Base-by-base conservation (phyloP, 2,797 vertebrate species). In the Tokudaia tokunoshimensis region DNA sequence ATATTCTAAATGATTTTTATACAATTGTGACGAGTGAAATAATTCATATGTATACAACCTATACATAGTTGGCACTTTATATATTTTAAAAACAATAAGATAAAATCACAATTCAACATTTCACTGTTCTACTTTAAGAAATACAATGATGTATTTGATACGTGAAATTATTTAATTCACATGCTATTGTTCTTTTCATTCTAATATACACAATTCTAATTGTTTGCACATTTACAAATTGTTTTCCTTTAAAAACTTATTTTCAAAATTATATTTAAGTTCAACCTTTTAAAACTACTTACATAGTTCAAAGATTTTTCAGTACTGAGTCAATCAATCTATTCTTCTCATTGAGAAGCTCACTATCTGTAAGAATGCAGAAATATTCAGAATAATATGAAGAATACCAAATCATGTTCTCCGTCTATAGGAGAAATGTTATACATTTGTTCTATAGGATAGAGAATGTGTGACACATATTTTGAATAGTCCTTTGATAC, bases 351-450 rank as follows among this genome's bases (percentile, higher is more conserved):
- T 80, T 87, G 10, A 47, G 80, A 75, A 47, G 63, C 4, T 47
- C 83, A 19, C 31, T 91, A 44, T 61, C 5, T 70, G 2, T 70
- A 88, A 41, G 0, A 91, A 82, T 78, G 29, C 1, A 72, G 83
- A 26, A 37, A 26, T 59, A 90, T 61, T 88, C 10, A 94, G 22
- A 93, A 67, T 75, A 50, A 78, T 81, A 85, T 72, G 50, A 94
- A 67, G 0, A 79, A 52, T 0, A 0, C 8, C 11, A 15, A 0
- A 44, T 8, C 1, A 67, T 6, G 15, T 85, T 82, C 12, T 94
- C 8, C 41, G 8, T 19, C 17, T 81, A 37, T 59, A 50, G 9
- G 0, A 0, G 1, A 50, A 17, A 12, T 72, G 13, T 57, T 65
- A 67, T 91, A 12, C 47, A 70, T 85, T 90, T 12, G 50, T 52